Conservation (phyloP, 2,888 invertebrate species). For the Rhynchonema sp. region DNA sequence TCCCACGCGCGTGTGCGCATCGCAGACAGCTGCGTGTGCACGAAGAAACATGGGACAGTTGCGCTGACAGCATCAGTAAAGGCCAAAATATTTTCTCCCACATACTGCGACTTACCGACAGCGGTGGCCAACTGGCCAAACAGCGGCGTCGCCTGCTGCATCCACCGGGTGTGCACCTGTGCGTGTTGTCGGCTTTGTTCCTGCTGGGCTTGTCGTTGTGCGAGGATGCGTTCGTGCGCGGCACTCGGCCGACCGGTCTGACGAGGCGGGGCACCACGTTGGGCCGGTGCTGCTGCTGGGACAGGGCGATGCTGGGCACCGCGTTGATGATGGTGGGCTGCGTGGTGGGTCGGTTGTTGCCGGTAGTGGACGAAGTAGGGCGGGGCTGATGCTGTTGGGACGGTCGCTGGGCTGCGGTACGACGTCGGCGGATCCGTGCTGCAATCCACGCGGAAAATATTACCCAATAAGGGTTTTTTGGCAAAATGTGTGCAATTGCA, state of each 20-base stretch:
- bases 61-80: no score
- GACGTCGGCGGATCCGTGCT: no score
- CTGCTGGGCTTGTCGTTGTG: constrained; percentile 1
- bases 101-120: no score
- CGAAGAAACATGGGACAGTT: no score
- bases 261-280: neutral
- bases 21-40: no score
- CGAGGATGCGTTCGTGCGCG: constrained; percentile 2
- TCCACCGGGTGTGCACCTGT: constrained; percentile 4
- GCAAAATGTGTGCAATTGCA: no score
- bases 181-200: neutral
- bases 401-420: neutral
- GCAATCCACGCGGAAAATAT: no score
- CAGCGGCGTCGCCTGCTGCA: no score
- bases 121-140: no score
- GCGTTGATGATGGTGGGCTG: neutral
- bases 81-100: no score
- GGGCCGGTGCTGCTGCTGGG: neutral
- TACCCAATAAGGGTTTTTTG: no score
- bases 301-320: neutral
- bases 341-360: neutral
- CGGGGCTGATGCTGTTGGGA: neutral
- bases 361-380: neutral
- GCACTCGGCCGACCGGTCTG: neutral
- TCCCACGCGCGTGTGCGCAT: neutral